Conservation (phyloP, 2,888 invertebrate genomes). For the Tuberolachnus salignus region DNA sequence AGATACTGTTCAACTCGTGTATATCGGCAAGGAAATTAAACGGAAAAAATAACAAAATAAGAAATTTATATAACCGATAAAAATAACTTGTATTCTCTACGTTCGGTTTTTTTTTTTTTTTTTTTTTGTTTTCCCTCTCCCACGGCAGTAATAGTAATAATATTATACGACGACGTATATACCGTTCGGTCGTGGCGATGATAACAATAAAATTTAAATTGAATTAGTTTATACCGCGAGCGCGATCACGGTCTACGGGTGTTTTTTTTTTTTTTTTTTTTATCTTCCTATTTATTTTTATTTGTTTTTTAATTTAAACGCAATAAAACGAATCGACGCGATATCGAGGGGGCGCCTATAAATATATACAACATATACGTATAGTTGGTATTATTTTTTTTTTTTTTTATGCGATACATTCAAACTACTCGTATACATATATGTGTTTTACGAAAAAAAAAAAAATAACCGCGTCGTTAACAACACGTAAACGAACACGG, state of each 20-base stretch:
- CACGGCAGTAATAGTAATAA: background rate
- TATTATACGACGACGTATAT: background rate
- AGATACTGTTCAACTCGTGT: no score
- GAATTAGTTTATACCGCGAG: slow-evolving; percentile 40
- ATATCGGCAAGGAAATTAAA: no score
- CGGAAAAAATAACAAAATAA: no score
- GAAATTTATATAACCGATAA: no score
- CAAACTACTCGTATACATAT: background rate
- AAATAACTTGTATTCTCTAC: no score
- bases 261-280: slow-evolving; percentile 32
- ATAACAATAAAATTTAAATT: slow-evolving; percentile 55
- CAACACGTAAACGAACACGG: background rate
- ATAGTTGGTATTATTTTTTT: no score
- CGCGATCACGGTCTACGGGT: background rate
- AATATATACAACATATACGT: no score
- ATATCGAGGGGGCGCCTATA: slow-evolving; percentile 36
- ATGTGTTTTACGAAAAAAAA: slow-evolving; percentile 10
- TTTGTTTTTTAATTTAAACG: slow-evolving; percentile 40
- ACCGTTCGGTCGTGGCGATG: slow-evolving; percentile 13
- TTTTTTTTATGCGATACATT: slow-evolving; percentile 28
- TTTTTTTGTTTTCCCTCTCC: no score
- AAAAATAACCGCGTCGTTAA: slow-evolving; percentile 9
- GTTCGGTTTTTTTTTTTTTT: no score
- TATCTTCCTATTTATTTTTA: no score
- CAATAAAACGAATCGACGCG: slow-evolving; percentile 47